Evolutionary conservation across 2,797 vertebrate species (phyloP), one percentile per base, ranked within the genome.

Genomic region (Acridotheres tristis): DNA sequence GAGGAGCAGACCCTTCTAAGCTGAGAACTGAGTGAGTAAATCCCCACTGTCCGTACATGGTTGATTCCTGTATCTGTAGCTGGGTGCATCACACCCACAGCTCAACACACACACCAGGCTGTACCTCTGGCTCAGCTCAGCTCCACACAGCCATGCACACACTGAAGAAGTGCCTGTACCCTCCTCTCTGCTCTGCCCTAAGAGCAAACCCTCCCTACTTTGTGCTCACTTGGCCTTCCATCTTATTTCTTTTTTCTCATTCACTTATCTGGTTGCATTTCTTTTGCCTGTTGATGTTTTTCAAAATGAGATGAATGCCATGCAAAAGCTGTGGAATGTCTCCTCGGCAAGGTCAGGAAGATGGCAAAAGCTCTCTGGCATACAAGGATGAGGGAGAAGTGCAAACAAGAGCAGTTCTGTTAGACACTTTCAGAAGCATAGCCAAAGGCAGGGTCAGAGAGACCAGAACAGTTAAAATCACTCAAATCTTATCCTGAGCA

Each of bases 281-380:
- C 57, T 59, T 90, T 85, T 91, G 74, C 83, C 45, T 88, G 79
- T 59, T 0, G 0, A 10, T 51, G 23, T 69, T 94, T 91, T 85
- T 48, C 51, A 76, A 54, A 79, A 75, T 8, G 36, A 43, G 79
- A 79, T 36, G 48, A 88, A 57, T 42, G 40, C 77, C 59, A 4
- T 79, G 77, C 57, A 93, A 90, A 85, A 94, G 38, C 71, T 82
- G 42, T 80, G 81, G 84, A 95, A 80, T 77, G 45, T 85, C 90
- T 93, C 26, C 71, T 45, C 3, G 6, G 67, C 68, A 77, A 73
- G 84, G 76, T 95, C 88, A 65, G 86, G 78, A 92, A 80, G 55
- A 89, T 89, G 86, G 69, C 73, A 94, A 94, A 93, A 88, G 38
- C 58, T 84, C 32, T 62, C 76, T 69, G 83, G 40, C 57, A 54